Conservation (phyloP, 64 coral and sea anemone species). For the Exaiptasia diaphana region DNA sequence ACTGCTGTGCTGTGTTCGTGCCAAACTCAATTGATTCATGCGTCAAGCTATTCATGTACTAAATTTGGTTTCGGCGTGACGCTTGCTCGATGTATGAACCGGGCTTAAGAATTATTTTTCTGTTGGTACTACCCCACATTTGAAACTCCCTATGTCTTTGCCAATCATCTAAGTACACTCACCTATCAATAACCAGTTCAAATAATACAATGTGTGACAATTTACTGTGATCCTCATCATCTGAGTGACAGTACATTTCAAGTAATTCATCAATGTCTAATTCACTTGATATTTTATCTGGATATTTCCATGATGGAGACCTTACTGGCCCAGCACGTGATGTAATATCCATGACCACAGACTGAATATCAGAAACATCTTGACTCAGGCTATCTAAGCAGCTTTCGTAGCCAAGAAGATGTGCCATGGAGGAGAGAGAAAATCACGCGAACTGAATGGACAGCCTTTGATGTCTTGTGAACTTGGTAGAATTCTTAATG, state of each 20-base stretch:
- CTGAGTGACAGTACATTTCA: slow-evolving; percentile 78
- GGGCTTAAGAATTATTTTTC: no score
- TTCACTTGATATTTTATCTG: slow-evolving; percentile 92
- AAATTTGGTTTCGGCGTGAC: no score
- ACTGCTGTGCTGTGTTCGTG: no score
- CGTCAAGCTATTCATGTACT: no score
- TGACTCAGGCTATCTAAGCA: slow-evolving; percentile 79
- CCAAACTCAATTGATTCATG: no score
- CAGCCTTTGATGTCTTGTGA: background rate
- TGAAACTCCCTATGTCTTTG: no score
- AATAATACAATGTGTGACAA: slow-evolving; percentile 94
- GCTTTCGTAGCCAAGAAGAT: slow-evolving; percentile 78
- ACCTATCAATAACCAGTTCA: slow-evolving; percentile 98
- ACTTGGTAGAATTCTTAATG: no score
- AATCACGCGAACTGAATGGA: background rate
- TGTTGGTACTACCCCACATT: no score
- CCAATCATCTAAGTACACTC: no score
- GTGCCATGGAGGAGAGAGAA: no score
- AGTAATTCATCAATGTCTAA: slow-evolving; percentile 84
- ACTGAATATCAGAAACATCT: slow-evolving; percentile 79
- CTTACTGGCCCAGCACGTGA: slow-evolving; percentile 77
- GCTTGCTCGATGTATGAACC: no score
- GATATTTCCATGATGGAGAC: slow-evolving; percentile 97
- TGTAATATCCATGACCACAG: slow-evolving; percentile 66
- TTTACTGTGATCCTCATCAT: slow-evolving; percentile 90